Evolutionary conservation across 1,140 invertebrate species (phyloP), one percentile per base, ranked within the genome.

Genomic region (Euborellia annulipes): DNA sequence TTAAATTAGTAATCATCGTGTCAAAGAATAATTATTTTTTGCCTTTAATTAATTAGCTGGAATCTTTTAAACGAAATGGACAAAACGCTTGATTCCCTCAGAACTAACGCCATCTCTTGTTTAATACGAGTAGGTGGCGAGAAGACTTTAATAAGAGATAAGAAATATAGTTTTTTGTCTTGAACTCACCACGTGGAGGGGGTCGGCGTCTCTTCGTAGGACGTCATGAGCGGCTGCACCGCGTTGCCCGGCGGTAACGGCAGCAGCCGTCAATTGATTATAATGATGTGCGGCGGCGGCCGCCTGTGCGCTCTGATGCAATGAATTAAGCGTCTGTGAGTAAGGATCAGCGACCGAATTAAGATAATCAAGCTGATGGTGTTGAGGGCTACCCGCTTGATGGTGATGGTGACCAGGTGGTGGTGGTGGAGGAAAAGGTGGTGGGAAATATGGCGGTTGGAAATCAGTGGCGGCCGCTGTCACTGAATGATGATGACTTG

Each of bases 391-490:
- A 6, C 23, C 23, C 11, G 23, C 11, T 11, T 27, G 23, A 27
- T 76, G 76, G 52, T 77, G 78, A 56, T 79, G 79, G 50, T 86
- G 82, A 54, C 82, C 76, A 36, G 61, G 58, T 43, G 67, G 64
- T 40, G 56, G 59, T 39, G 76, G 71, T 18, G 79, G 72, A 23
- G 84, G 81, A 65, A 93, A 93, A 32, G 90, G 90, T 46, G 91
- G 90, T 43, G 89, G 89, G 67, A 93, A 94, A 63, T 93, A 94
- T 9, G 90, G 90, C 53, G 89, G 90, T 67, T 93, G 88, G 66
- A 93, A 93, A 65, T 92, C 88, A 22, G 79, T 74, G 55, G 78
- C 67, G 14, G 65, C 63, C 17, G 68, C 66, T 36, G 65, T 66
- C 32, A 70, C 61, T 57, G 68, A 69, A 45, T 58, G 68, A 45